These are phyloP conservation scores for Ciconia nigra DNA, from an alignment of 2,797 vertebrate genomes.

Conservation along the genomic window DNA sequence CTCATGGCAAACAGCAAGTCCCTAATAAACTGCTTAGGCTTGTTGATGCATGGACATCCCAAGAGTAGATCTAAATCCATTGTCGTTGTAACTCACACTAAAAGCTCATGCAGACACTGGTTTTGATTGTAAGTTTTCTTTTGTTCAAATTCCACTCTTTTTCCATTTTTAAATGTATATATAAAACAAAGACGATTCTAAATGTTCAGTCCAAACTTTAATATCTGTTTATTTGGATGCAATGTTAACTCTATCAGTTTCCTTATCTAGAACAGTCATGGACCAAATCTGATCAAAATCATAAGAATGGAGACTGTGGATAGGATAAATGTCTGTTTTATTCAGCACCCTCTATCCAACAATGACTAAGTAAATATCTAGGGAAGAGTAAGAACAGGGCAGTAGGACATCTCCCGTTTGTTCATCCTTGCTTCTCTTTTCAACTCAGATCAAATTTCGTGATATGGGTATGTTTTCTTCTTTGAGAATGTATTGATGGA, in stretches of 20 bases:
- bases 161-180: neutral
- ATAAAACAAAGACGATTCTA: neutral
- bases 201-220: neutral
- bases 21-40: neutral
- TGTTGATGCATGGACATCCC: neutral
- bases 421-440: neutral
- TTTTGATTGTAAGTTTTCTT: neutral
- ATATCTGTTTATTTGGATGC: neutral
- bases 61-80: neutral
- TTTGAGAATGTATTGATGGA: neutral
- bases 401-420: neutral
- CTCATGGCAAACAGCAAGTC: neutral
- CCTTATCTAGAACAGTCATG: neutral
- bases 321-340: neutral
- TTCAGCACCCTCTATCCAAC: neutral
- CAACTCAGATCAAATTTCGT: neutral
- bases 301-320: neutral
- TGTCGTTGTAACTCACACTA: neutral
- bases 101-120: accelerated
- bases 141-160: neutral
- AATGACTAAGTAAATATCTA: neutral
- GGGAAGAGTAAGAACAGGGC: neutral
- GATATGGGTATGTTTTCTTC: neutral
- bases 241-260: neutral
- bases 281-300: neutral